A percentile compares a stretch with the other conserved stretches of the same genome.
Conservation (phyloP, 1,140 invertebrate species). For the Temnothorax longispinosus region DNA sequence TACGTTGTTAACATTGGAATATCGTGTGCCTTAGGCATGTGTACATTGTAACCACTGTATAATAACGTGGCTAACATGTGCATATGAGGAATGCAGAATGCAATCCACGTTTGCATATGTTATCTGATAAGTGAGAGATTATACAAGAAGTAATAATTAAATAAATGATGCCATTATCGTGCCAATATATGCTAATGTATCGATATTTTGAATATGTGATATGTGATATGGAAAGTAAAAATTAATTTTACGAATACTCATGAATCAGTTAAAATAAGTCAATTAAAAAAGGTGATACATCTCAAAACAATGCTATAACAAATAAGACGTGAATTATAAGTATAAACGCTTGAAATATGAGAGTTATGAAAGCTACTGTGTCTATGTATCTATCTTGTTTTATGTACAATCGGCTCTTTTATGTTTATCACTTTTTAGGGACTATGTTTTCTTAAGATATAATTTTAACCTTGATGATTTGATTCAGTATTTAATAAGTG, state of each 20-base stretch:
- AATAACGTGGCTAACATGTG: neutral
- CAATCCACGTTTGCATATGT: conserved; percentile 16
- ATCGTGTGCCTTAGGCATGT: conserved; percentile 23
- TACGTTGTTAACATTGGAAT: conserved; percentile 26
- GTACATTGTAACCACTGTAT: conserved; percentile 7
- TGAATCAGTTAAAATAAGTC: conserved; percentile 15
- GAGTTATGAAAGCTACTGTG: neutral
- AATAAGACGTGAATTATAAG: conserved; percentile 20
- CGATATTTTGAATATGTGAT: neutral
- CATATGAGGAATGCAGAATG: neutral
- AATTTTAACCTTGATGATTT: neutral
- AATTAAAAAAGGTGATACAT: neutral
- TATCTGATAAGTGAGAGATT: neutral
- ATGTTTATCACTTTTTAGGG: neutral
- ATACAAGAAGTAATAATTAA: neutral
- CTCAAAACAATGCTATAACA: neutral
- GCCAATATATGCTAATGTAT: conserved; percentile 17
- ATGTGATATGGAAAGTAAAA: neutral
- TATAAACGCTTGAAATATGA: neutral
- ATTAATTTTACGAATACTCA: conserved; percentile 4
- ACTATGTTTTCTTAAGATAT: neutral
- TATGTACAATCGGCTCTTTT: conserved; percentile 37
- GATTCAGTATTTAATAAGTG: neutral
- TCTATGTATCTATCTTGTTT: conserved; percentile 20
- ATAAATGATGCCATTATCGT: conserved; percentile 9